These are phyloP conservation scores for Actinia equina DNA, from an alignment of 64 coral and sea anemone genomes.

Conservation along the genomic window DNA sequence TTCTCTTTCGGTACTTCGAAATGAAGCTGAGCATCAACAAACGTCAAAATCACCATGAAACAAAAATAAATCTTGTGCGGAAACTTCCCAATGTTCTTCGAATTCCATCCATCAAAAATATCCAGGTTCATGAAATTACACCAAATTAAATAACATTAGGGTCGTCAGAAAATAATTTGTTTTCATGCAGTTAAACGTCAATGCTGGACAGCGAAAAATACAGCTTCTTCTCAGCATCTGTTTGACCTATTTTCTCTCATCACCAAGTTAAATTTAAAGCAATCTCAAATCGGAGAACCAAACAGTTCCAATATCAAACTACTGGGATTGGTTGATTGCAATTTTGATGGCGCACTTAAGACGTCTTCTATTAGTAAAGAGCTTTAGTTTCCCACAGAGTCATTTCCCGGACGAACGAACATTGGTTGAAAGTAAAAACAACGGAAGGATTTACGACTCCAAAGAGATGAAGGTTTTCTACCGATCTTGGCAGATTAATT, in stretches of 20 bases:
- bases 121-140: neutral
- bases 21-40: neutral
- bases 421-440: neutral
- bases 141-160: neutral
- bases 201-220: neutral
- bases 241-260: neutral
- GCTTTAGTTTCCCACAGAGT: neutral
- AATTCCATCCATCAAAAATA: neutral
- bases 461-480: neutral
- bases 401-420: neutral
- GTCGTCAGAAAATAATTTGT: no score
- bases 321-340: neutral
- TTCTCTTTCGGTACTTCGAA: conserved; percentile 11
- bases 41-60: neutral
- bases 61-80: neutral
- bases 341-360: conserved; percentile 5
- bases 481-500: neutral
- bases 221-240: neutral
- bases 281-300: neutral
- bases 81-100: neutral
- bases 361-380: conserved; percentile 4
- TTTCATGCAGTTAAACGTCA: neutral
- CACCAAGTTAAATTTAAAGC: neutral
- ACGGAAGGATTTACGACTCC: neutral
- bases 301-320: neutral